Conservation (phyloP, 2,797 vertebrate species). For the Sebastes dallii region DNA sequence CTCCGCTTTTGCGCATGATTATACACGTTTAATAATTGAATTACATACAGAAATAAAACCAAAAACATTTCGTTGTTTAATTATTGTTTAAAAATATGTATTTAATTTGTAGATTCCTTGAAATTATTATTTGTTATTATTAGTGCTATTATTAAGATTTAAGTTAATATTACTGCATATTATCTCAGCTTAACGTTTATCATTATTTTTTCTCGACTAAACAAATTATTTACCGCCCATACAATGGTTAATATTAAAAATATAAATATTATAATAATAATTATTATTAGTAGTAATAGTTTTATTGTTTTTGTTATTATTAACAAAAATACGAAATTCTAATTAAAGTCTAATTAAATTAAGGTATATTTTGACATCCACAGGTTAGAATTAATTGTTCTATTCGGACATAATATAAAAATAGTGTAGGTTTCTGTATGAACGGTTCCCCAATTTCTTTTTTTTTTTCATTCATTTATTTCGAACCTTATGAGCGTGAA, state of each 20-base stretch:
- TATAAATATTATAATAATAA: neutral
- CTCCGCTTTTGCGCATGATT: neutral
- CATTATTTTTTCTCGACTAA: neutral
- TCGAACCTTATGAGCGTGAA: neutral
- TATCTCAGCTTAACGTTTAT: neutral
- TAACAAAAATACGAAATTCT: neutral
- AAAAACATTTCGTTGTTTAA: neutral
- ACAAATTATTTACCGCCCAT: too few relatives aligned
- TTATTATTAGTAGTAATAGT: neutral
- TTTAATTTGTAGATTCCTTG: neutral
- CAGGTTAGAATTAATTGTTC: neutral
- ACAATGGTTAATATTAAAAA: neutral
- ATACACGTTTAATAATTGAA: neutral
- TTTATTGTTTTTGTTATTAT: neutral
- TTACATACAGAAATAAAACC: neutral
- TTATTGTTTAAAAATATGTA: neutral
- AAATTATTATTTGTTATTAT: neutral
- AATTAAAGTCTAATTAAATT: neutral
- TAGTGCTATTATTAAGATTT: neutral
- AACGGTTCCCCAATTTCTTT: fast-evolving
- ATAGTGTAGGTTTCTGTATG: neutral
- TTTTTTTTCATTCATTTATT: neutral
- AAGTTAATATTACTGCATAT: neutral
- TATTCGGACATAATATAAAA: neutral
- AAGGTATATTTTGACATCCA: neutral